Conservation (phyloP, 2,113 vertebrate genomes). For the Gnathonemus longibarbis region DNA sequence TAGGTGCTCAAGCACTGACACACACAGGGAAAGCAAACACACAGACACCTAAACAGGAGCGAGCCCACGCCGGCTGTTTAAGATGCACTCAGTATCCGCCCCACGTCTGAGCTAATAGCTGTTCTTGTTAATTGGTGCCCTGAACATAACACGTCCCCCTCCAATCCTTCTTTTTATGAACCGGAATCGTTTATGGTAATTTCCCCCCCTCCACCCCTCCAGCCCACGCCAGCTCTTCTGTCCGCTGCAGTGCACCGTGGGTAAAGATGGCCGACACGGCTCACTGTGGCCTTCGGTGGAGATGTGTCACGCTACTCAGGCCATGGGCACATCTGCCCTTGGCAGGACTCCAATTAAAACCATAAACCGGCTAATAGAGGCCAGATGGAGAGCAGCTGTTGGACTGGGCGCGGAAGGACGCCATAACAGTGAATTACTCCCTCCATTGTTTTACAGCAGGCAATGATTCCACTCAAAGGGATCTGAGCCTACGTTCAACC, state of each 20-base stretch:
- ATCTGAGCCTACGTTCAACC: not conserved
- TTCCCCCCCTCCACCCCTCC: not conserved
- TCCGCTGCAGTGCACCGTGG: constrained; percentile 2
- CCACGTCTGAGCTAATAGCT: constrained; percentile 19
- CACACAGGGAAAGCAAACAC: not conserved
- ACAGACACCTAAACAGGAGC: not conserved
- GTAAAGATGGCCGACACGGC: constrained; percentile 10
- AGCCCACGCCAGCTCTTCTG: not conserved
- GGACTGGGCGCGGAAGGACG: not conserved
- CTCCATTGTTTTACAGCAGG: not conserved
- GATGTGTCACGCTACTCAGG: not conserved
- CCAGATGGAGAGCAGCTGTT: constrained; percentile 11
- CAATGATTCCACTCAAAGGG: not conserved
- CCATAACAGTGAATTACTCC: not conserved
- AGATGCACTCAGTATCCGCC: not conserved
- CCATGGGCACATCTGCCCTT: not conserved
- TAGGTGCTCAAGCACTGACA: not conserved
- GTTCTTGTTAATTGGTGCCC: constrained; percentile 22
- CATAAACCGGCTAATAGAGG: constrained; percentile 9
- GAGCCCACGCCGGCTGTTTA: not conserved
- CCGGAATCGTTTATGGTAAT: constrained; percentile 15
- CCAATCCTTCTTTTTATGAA: constrained; percentile 1
- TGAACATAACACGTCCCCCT: not conserved
- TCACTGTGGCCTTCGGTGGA: not conserved
- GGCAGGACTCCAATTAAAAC: constrained; percentile 13